Conservation (phyloP, 2,797 vertebrate genomes). For the Graptemys geographica region DNA sequence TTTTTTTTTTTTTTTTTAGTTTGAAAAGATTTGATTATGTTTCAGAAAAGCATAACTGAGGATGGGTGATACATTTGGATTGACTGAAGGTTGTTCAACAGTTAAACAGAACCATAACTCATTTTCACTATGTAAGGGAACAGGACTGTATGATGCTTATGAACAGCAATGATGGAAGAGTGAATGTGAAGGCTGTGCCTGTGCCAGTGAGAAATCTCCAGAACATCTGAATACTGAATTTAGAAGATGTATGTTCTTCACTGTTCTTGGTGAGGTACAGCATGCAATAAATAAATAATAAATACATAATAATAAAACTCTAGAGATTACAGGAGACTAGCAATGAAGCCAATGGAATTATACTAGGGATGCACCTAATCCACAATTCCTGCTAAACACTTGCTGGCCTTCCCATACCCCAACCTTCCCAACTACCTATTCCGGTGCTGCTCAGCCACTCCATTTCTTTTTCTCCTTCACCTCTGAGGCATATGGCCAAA, state of each 20-base stretch:
- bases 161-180: neutral
- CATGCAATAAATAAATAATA: neutral
- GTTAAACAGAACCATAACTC: neutral
- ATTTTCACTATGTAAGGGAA: neutral
- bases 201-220: neutral
- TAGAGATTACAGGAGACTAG: too few species aligned
- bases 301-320: neutral
- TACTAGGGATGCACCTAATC: too few species aligned
- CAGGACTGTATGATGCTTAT: neutral
- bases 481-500: neutral
- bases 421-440: neutral
- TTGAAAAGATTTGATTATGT: neutral
- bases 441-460: neutral
- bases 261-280: neutral
- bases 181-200: fast-evolving
- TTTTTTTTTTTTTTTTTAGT: neutral
- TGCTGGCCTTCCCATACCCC: neutral
- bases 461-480: neutral
- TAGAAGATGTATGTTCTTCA: neutral
- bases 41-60: neutral
- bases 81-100: neutral
- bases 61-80: neutral
- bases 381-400: too few species aligned
- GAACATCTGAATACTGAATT: neutral
- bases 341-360: too few species aligned